Conservation (phyloP, 2,797 vertebrate genomes). For the Ammospiza maritima region DNA sequence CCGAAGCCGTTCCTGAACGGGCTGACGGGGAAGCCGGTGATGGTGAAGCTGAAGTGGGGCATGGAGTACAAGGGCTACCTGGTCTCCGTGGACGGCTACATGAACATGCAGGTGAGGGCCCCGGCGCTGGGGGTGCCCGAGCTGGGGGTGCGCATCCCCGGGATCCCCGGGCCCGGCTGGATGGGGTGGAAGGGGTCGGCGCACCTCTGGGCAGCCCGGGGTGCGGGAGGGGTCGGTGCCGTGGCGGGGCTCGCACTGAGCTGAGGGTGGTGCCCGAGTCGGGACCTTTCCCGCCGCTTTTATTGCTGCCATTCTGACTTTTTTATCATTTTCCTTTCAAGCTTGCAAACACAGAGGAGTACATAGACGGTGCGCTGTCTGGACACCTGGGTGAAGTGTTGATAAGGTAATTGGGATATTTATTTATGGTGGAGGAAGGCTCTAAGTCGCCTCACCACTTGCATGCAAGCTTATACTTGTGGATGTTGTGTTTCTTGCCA, state of each 20-base stretch:
- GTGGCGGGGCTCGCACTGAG: background rate
- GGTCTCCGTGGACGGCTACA: conserved; percentile 96
- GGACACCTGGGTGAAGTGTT: conserved; percentile 97
- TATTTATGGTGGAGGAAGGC: fast-evolving
- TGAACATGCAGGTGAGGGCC: conserved; percentile 95
- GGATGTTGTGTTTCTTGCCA: background rate
- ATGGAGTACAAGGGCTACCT: conserved; percentile 99
- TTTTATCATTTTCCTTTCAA: conserved; percentile 49
- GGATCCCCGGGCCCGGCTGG: fast-evolving
- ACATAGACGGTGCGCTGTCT: conserved; percentile 93
- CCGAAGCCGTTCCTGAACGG: conserved; percentile 98
- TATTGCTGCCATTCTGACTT: background rate
- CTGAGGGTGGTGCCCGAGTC: background rate
- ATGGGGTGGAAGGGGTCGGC: background rate
- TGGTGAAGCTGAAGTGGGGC: conserved; percentile 99
- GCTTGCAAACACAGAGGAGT: conserved; percentile 98
- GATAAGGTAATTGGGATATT: conserved; percentile 83
- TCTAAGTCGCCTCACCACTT: fast-evolving
- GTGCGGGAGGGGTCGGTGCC: background rate
- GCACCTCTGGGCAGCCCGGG: background rate
- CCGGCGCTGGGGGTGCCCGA: background rate
- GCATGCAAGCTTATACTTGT: fast-evolving
- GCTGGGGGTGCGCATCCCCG: background rate
- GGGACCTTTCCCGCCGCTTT: too few species aligned
- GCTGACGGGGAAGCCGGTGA: conserved; percentile 96